Base-by-base conservation (phyloP, 2,888 invertebrate species). In the Hemicrepidius hirtus region DNA sequence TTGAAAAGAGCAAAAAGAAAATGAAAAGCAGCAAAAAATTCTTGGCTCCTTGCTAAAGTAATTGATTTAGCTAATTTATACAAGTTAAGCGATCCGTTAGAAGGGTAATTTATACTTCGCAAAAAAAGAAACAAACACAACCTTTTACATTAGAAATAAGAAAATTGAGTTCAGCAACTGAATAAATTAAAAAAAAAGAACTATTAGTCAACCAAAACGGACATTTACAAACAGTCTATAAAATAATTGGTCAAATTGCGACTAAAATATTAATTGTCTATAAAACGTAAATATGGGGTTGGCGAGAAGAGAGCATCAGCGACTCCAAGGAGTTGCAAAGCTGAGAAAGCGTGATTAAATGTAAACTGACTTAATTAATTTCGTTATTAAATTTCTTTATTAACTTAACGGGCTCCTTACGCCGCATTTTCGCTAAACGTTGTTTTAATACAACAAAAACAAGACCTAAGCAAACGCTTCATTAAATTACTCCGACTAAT, bases 291-390 rank as follows among this genome's bases (percentile, higher is more conserved):
- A 53, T 12, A 28, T 24, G 12, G 18, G 49, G 53, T 16, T 13
- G 24, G 53, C 9, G 13, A 53, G 24, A 53, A 16, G 20, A 37
- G 37, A 21, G 20, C 49, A 20, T 20, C 55, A n/a, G 46, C 18
- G 21, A 21, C n/a, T 49, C 53, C 53, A 3, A 28, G 28, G 53
- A 24, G 28, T 28, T 28, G 53, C 53, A 53, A 53, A 57, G 57
- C 37, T 37, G 37, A 37, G 57, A 57, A 57, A 20, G 40, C 46
- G 59, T 44, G 67, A 57, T 67, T 66, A 66, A 66, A 66, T 66
- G 41, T 66, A 67, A 67, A 67, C 57, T 57, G 57, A 46, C 46
- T 57, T 67, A 67, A 67, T 67, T 67, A 67, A 35, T 57, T 67
- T 59, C 32, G 57, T 46, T 67, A 35, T 46, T 46, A 46, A 57